Evolutionary conservation across 2,113 vertebrate genomes (phyloP), one percentile per base, ranked within the genome.

Genomic region (Ascaphus truei): DNA sequence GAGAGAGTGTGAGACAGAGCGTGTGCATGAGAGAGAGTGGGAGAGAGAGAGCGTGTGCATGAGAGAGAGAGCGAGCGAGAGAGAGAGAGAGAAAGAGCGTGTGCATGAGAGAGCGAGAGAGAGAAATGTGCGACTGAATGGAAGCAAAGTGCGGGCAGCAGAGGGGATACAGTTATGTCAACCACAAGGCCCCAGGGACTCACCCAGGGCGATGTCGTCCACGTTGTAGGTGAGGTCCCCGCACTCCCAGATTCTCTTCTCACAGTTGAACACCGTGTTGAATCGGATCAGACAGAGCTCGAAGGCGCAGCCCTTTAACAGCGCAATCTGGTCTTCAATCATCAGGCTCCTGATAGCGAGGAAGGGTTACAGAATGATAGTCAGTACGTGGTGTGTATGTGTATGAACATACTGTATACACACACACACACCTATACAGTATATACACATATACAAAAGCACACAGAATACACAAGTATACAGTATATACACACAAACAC

Each of bases 281-380:
- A 79, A 78, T 5, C 68, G 68, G 25, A 87, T 81, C 4, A 84
- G 67, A 16, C 76, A 75, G n/a, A 88, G 80, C 1, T 79, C 84
- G 3, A 86, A 3, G 0, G 81, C 72, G 15, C 83, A 57, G 0
- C 85, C 88, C 25, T 88, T 90, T 7, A 90, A 81, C 27, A 90
- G 82, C 1, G 84, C 84, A 48, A 89, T 89, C 27, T 89, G 88
- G 18, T 85, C 75, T 0, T 88, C 79, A 0, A 88, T 74, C 2
- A 79, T 68, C 65, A 89, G 18, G 0, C 36, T 77, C 57, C 89
- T 87, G 41, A 23, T 1, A 26, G 13, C 23, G 7, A 36, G 30
- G 15, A 7, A 16, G 29, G 51, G 26, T n/a, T n/a, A n/a, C n/a
- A n/a, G n/a, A n/a, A n/a, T n/a, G n/a, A n/a, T n/a, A n/a, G n/a